Base-by-base conservation (phyloP, 2,888 invertebrate genomes). In the Ophioninae sp. region DNA sequence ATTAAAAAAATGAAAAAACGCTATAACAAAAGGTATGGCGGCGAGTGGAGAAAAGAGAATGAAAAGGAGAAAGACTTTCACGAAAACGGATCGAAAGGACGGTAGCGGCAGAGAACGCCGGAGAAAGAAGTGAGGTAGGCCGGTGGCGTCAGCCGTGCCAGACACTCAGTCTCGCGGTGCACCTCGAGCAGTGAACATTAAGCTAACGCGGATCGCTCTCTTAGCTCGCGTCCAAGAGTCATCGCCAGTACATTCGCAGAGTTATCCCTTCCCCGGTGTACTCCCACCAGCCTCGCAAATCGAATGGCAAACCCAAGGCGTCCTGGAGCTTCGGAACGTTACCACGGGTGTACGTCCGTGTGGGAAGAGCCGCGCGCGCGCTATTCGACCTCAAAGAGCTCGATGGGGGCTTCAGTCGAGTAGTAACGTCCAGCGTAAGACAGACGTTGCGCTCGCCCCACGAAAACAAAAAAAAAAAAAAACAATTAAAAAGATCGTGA, bases 81-180 rank as follows among this genome's bases (percentile, higher is more conserved):
- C 30, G 30, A 30, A 30, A 30, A 30, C 30, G 30, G 30, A 30
- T 30, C 30, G 30, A 22, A 2, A 37, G 64, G 20, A 51, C 65
- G 5, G 23, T n/a, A 63, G 75, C 51, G 68, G 37, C 69, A 64
- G 64, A 69, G 64, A 69, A 71, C 74, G 30, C 17, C 44, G 44
- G 61, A 68, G 61, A 65, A 5, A 59, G 39, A 75, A 75, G 74
- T 68, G 73, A 81, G 81, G 77, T 69, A 56, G 88, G 87, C 87
- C 87, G 86, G 85, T 85, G 84, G 86, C 85, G 82, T 80, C 82
- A 79, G 86, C 85, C 87, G 74, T 61, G 87, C 88, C 88, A 92
- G 92, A 92, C 92, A 92, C 79, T 91, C 91, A 93, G 92, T 93
- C 92, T 93, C 92, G 92, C 89, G 90, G 90, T 87, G 89, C 87